Evolutionary conservation across 2,113 vertebrate genomes (phyloP), one percentile per base, ranked within the genome.

Genomic region (Scytalopus superciliaris): DNA sequence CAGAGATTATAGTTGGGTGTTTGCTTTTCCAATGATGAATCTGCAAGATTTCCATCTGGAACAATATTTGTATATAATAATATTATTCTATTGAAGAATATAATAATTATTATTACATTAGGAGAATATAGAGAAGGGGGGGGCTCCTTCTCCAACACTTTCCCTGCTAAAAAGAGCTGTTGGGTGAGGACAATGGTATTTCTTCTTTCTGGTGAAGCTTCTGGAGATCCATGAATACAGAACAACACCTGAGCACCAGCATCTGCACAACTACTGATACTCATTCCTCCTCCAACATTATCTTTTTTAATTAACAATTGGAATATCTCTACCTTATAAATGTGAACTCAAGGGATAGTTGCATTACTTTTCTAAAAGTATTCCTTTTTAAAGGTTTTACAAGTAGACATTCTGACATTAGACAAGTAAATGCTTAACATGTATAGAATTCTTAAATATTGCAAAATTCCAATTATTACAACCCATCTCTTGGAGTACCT

Each of bases 401-500:
- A 95, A 83, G 68, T 14, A 87, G 92, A 62, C 31, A 69, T 60
- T 73, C 84, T 50, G 27, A 39, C 94, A 52, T 74, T 35, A 57
- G 73, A 53, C 31, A 93, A 96, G 67, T 44, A 78, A 89, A 77
- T 64, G 21, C 45, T 95, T 33, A 92, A 84, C 78, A 62, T 13
- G 44, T 10, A 33, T 42, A 47, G 22, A 80, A 21, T 47, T 87
- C 47, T 93, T 95, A 83, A 94, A 94, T 50, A 94, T 2, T 94
- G 45, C 49, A 95, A 89, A 84, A 85, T 60, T 68, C 14, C 27
- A 35, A 37, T 37, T 72, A 73, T 59, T 66, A 52, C 50, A 63
- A 84, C 49, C 55, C 78, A 28, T 70, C 21, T 78, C 55, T 90
- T 78, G 9, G n/a, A 83, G 49, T 39, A 55, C 57, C 73, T 93